Evolutionary conservation across 30 jellyfish, hydroid and myxozoan genomes (phyloP).

Genomic region (Phacellophora camtschatica): DNA sequence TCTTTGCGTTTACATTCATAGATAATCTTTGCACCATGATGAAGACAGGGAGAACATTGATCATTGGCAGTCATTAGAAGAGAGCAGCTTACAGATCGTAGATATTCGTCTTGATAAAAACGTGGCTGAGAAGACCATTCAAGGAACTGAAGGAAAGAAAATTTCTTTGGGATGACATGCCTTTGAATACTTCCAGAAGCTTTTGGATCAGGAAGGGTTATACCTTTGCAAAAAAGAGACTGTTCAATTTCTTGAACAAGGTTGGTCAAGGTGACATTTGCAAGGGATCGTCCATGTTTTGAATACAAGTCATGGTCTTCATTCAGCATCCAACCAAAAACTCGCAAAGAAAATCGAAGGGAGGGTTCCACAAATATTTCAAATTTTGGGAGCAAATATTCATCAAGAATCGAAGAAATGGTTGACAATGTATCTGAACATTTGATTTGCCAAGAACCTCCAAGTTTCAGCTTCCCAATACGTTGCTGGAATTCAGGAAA

Average conservation of each 20-base stretch:
- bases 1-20: slow-evolving; percentile 26
- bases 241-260: slow-evolving; percentile 38
- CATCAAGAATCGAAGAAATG: too few species aligned
- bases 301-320: slow-evolving; percentile 12
- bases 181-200: slow-evolving; percentile 20
- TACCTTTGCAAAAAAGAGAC: slow-evolving; percentile 25
- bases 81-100: slow-evolving; percentile 26
- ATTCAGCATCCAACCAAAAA: slow-evolving; percentile 47
- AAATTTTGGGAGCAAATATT: too few species aligned
- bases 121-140: not conserved
- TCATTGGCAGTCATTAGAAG: slow-evolving; percentile 4
- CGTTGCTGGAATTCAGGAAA: slow-evolving; percentile 12
- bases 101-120: slow-evolving; percentile 34
- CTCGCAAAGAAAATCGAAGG: slow-evolving; percentile 16
- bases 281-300: slow-evolving; percentile 2
- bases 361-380: not conserved
- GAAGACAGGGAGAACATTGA: slow-evolving; percentile 29
- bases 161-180: slow-evolving; percentile 47
- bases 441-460: not conserved
- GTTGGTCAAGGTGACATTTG: slow-evolving; percentile 16
- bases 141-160: slow-evolving; percentile 1
- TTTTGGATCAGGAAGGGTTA: slow-evolving; percentile 27
- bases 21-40: slow-evolving; percentile 8
- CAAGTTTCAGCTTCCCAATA: slow-evolving; percentile 8
- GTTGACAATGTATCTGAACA: too few species aligned